Percentiles rank a stretch among this genome's conserved stretches.
Conservation (phyloP, 2,888 invertebrate species). For the Dyspetes luteomarginatus region DNA sequence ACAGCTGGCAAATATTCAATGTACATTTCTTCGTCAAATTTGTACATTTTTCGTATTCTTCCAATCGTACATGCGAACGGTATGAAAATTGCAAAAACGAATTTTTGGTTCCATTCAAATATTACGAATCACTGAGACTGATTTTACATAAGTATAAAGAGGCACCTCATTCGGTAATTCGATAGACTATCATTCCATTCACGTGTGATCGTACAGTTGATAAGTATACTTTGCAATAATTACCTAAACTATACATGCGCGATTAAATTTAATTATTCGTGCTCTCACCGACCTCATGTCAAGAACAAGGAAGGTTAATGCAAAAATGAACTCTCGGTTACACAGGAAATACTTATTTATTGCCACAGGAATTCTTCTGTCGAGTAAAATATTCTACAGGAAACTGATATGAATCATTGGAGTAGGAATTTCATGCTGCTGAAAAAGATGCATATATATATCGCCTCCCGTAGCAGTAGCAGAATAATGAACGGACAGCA, state of each 20-base stretch:
- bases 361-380: background rate
- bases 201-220: no score
- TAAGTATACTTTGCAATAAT: no score
- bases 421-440: background rate
- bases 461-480: no score
- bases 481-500: no score
- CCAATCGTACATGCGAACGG: background rate
- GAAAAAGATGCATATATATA: background rate
- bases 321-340: background rate
- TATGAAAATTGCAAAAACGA: background rate
- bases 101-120: background rate
- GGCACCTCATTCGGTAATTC: background rate
- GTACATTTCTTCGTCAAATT: constrained; percentile 69
- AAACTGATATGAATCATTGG: background rate
- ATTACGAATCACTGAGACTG: background rate
- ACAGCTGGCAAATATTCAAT: constrained; percentile 71
- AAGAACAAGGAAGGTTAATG: background rate
- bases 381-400: background rate
- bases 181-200: background rate
- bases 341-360: background rate
- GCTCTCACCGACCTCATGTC: no score
- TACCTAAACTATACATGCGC: background rate
- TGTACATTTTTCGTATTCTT: constrained; percentile 67
- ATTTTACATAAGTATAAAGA: background rate
- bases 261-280: background rate